Conservation (phyloP, 35 echinoderm and acorn worm species). For the Stichopus chloronotus region DNA sequence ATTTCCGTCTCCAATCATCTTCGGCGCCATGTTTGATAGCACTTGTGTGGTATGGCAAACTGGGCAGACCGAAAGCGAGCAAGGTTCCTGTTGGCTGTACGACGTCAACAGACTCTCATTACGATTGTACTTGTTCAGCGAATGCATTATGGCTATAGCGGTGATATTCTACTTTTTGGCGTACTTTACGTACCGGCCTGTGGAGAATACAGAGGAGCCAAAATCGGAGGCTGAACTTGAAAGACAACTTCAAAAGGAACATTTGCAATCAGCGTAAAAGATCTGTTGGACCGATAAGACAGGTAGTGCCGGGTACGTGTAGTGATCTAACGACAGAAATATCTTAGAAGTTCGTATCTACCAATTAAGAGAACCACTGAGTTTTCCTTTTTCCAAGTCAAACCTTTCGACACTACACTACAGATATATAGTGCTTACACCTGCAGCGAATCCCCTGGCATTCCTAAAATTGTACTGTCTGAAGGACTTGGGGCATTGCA, state of each 20-base stretch:
- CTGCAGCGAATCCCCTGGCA: too few relatives aligned
- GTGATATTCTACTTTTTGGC: not conserved
- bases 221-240: not conserved
- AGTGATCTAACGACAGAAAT: too few relatives aligned
- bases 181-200: not conserved
- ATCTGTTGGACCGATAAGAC: too few relatives aligned
- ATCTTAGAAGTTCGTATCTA: too few relatives aligned
- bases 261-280: not conserved
- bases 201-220: not conserved
- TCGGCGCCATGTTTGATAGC: conserved; percentile 60
- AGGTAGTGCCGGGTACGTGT: too few relatives aligned
- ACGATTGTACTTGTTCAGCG: not conserved
- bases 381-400: too few relatives aligned
- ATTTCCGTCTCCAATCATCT: conserved; percentile 53
- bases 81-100: conserved; percentile 62
- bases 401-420: too few relatives aligned
- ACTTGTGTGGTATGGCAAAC: conserved; percentile 56
- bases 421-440: too few relatives aligned
- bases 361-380: too few relatives aligned
- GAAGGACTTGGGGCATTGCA: too few relatives aligned
- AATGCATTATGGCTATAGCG: not conserved
- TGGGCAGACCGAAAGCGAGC: not conserved
- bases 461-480: too few relatives aligned
- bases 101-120: conserved; percentile 30
- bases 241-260: not conserved